A percentile compares a stretch with the other conserved stretches of the same genome.
Conservation (phyloP, 1,140 invertebrate species). For the Globodera ellingtonae region DNA sequence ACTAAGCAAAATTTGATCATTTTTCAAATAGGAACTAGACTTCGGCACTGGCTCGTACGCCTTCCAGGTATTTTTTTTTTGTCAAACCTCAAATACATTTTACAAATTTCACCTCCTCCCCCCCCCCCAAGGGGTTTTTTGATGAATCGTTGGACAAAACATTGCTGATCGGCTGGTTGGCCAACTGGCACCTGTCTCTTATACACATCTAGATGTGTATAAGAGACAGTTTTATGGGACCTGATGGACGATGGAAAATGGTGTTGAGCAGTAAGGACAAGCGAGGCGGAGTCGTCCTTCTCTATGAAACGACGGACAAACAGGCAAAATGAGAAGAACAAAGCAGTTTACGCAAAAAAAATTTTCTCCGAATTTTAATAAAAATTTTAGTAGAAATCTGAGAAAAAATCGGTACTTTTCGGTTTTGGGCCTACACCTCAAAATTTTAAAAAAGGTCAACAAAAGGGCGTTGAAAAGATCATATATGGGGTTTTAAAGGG, state of each 20-base stretch:
- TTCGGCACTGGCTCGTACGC: conserved; percentile 33
- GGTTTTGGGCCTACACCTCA: no score
- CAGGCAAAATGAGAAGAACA: background rate
- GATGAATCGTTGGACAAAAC: conserved; percentile 3
- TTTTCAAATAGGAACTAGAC: conserved; percentile 26
- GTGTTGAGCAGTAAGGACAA: conserved; percentile 30
- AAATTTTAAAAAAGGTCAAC: no score
- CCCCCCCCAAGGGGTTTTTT: conserved; percentile 2
- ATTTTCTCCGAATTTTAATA: background rate
- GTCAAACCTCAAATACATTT: no score
- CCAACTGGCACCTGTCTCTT: no score
- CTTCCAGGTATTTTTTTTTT: conserved; percentile 21
- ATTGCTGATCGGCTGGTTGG: conserved; percentile 29
- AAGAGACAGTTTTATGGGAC: conserved; percentile 23
- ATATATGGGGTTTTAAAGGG: no score
- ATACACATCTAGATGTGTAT: no score
- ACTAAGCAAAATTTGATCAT: background rate
- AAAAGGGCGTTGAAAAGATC: no score
- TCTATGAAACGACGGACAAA: conserved; percentile 25
- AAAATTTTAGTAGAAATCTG: no score
- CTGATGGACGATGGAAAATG: conserved; percentile 35
- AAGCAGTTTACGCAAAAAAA: background rate
- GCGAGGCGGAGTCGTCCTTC: conserved; percentile 26
- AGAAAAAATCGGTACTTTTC: no score
- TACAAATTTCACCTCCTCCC: no score